These are phyloP conservation scores for Gopherus evgoodei DNA, from an alignment of 2,113 vertebrate genomes.

Conservation along the genomic window DNA sequence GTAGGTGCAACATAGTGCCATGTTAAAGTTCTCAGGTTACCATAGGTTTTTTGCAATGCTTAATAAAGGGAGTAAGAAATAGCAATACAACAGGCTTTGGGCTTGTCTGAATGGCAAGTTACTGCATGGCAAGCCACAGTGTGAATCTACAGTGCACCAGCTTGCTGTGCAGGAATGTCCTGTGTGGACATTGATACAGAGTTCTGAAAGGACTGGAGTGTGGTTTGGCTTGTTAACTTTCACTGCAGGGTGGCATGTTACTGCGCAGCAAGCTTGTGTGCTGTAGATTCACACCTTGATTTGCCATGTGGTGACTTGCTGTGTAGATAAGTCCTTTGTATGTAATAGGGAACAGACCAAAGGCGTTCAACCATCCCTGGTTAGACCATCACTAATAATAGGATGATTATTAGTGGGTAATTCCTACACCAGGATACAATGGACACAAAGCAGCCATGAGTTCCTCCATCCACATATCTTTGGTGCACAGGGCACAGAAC, in stretches of 20 bases:
- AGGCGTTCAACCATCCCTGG: background rate
- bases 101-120: too few relatives aligned
- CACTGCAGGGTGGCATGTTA: background rate
- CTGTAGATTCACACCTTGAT: background rate
- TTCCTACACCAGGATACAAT: background rate
- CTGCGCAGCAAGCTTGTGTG: background rate
- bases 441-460: background rate
- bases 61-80: background rate
- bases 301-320: background rate
- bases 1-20: background rate
- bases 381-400: background rate
- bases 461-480: background rate
- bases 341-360: background rate
- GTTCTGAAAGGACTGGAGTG: too few relatives aligned
- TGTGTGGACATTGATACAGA: too few relatives aligned
- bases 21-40: background rate
- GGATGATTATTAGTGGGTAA: too few relatives aligned
- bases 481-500: background rate
- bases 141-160: too few relatives aligned
- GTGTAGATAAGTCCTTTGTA: background rate
- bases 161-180: too few relatives aligned
- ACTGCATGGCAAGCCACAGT: too few relatives aligned
- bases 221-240: background rate
- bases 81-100: background rate
- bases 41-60: background rate